phyloP scores from a whole-genome alignment of 2,113 vertebrate species.

The Oreochromis tanganicae region DNA sequence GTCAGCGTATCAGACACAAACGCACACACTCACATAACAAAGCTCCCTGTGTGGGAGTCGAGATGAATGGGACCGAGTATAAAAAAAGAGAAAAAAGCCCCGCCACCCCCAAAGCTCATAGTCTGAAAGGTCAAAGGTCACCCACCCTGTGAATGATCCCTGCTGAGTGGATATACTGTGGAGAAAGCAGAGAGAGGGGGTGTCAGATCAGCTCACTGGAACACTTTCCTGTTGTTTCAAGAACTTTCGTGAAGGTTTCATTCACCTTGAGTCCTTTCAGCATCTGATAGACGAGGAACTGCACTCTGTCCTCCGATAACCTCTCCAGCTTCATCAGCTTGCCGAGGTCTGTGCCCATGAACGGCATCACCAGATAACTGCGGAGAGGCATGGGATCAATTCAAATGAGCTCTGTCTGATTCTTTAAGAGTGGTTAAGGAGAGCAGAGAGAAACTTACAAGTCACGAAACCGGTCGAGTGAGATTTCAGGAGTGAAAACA shows the following conservation, averaged over 20 bases:
- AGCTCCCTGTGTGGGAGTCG: conserved; percentile 14
- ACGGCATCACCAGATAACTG: conserved; percentile 76
- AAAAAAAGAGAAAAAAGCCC: conserved; percentile 21
- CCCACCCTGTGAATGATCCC: conserved; percentile 96
- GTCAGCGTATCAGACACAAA: neutral
- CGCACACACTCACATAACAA: neutral
- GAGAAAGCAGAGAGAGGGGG: conserved; percentile 22
- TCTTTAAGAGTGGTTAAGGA: accelerated
- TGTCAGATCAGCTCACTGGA: neutral
- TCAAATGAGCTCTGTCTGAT: neutral
- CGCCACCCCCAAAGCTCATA: conserved; percentile 5
- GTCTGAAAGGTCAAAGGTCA: conserved; percentile 48
- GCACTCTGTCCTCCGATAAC: conserved; percentile 86
- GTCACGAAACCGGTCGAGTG: conserved; percentile 83
- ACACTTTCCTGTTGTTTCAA: neutral
- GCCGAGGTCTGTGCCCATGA: conserved; percentile 77
- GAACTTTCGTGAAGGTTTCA: neutral
- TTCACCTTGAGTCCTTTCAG: conserved; percentile 89
- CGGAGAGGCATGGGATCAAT: neutral
- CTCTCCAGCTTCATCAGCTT: conserved; percentile 66
- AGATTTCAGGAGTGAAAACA: conserved; percentile 86
- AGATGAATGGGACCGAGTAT: conserved; percentile 28
- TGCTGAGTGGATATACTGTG: conserved; percentile 93
- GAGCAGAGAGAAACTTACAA: conserved; percentile 76
- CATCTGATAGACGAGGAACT: conserved; percentile 94